These are phyloP conservation scores for Drosophila grimshawi DNA, from an alignment of 1,140 invertebrate genomes.

Conservation along the genomic window DNA sequence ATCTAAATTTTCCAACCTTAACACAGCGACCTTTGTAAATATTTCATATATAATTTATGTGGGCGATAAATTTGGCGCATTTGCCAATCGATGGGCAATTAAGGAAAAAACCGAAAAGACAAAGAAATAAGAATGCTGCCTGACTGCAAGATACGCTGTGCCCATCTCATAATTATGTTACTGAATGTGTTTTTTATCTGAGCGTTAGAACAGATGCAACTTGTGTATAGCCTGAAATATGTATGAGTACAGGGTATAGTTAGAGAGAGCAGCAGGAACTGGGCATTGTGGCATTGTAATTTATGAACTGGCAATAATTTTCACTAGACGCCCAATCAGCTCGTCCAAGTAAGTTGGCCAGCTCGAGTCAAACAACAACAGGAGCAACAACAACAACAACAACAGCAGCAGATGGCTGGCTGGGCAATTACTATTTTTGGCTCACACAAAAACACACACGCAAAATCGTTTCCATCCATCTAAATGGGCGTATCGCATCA, in stretches of 20 bases:
- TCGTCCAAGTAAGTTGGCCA: constrained; percentile 53
- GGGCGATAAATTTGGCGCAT: constrained; percentile 55
- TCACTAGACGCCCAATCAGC: constrained; percentile 50
- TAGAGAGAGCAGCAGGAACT: constrained; percentile 11
- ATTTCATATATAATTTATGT: constrained; percentile 56
- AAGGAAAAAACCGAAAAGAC: constrained; percentile 15
- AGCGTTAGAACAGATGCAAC: no score
- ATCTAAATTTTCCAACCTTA: not conserved
- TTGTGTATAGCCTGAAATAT: not conserved
- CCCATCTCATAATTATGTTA: not conserved
- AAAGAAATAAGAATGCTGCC: not conserved
- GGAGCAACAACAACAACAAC: constrained; percentile 4
- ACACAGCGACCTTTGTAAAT: constrained; percentile 42
- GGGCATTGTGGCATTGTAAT: constrained; percentile 32
- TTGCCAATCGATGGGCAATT: constrained; percentile 33
- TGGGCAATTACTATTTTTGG: constrained; percentile 50
- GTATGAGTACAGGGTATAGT: not conserved
- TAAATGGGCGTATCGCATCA: not conserved
- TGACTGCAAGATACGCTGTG: not conserved
- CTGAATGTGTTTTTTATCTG: no score
- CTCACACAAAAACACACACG: not conserved
- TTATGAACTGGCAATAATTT: constrained; percentile 67
- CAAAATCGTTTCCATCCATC: constrained; percentile 13
- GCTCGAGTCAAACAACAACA: constrained; percentile 1
- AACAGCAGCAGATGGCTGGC: constrained; percentile 30